Evolutionary conservation across 2,888 invertebrate genomes (phyloP).

Genomic region (Brenthis daphne): DNA sequence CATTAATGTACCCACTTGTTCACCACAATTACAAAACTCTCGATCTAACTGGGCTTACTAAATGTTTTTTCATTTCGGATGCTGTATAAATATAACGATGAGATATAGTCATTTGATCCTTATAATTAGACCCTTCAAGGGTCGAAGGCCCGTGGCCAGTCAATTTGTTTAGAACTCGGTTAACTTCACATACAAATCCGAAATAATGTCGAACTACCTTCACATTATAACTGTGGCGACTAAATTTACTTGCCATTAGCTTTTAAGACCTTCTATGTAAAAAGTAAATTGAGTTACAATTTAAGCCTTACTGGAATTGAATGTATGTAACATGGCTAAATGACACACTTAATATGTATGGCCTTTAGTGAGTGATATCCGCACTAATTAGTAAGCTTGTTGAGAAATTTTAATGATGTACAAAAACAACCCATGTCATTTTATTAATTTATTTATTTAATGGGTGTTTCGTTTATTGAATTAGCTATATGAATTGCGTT

Average conservation of each 20-base stretch:
- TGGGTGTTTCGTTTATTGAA: too few species aligned
- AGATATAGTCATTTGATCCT: constrained; percentile 8
- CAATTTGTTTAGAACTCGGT: constrained; percentile 18
- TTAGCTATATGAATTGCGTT: too few species aligned
- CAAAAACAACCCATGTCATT: too few species aligned
- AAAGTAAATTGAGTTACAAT: too few species aligned
- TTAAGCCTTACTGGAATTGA: too few species aligned
- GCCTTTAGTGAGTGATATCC: too few species aligned
- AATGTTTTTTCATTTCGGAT: not conserved
- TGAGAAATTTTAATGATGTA: too few species aligned
- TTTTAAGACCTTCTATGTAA: not conserved
- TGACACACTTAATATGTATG: too few species aligned
- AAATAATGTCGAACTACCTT: not conserved
- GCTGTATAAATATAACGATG: constrained; percentile 8
- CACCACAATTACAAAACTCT: not conserved
- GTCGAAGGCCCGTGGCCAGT: constrained; percentile 10
- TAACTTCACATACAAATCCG: constrained; percentile 5
- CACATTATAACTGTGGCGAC: not conserved
- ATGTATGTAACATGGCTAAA: too few species aligned
- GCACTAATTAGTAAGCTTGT: too few species aligned
- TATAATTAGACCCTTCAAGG: constrained; percentile 9
- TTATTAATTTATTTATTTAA: too few species aligned
- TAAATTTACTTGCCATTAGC: not conserved
- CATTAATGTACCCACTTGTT: constrained; percentile 3
- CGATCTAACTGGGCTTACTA: not conserved